These are phyloP conservation scores for Sciurus carolinensis DNA, from an alignment of 2,797 vertebrate species.

Conservation along the genomic window DNA sequence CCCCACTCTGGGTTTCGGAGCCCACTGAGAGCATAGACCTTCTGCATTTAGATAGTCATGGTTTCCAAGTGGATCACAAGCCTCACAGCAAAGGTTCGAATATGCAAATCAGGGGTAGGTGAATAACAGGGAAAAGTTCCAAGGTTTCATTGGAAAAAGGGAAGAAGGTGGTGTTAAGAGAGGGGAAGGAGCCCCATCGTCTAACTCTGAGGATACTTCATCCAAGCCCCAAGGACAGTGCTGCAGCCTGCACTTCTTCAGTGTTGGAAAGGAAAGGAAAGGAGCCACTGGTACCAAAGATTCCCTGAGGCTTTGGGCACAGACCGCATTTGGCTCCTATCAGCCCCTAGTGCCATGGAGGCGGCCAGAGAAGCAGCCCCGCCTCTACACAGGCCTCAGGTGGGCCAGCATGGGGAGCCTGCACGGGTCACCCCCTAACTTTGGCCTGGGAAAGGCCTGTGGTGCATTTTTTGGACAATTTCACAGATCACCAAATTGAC, in stretches of 20 bases:
- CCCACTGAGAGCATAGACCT: background rate
- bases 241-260: too few species aligned
- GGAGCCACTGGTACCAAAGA: background rate
- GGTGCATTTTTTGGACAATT: background rate
- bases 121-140: background rate
- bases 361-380: background rate
- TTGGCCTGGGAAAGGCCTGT: background rate
- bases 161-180: background rate
- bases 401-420: fast-evolving
- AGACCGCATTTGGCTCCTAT: too few species aligned
- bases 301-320: background rate
- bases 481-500: background rate
- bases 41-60: background rate
- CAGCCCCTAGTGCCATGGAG: background rate
- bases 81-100: background rate
- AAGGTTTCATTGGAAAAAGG: background rate
- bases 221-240: background rate
- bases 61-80: background rate
- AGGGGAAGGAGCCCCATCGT: too few species aligned
- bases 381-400: background rate
- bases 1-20: background rate
- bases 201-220: background rate
- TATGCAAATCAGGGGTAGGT: background rate
- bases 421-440: too few species aligned
- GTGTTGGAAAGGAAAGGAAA: background rate